Evolutionary conservation across 1,140 invertebrate species (phyloP).

Genomic region (Stegodyphus dumicola): DNA sequence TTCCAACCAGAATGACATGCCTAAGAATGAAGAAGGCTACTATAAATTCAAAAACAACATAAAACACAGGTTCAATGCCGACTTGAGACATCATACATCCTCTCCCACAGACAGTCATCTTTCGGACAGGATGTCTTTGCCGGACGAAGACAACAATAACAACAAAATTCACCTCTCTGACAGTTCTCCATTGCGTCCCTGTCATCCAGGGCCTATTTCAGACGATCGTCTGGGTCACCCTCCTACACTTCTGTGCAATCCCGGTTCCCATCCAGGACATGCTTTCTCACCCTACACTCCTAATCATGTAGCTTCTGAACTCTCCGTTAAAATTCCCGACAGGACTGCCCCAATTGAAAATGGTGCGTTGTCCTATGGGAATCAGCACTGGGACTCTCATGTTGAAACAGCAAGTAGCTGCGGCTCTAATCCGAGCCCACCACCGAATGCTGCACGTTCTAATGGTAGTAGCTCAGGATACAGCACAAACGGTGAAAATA

Average conservation of each 20-base stretch:
- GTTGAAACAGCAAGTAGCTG: conserved; percentile 59
- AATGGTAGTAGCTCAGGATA: conserved; percentile 61
- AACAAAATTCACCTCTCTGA: conserved; percentile 26
- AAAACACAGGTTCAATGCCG: conserved; percentile 81
- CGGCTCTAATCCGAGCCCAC: conserved; percentile 60
- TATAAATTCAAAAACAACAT: conserved; percentile 97
- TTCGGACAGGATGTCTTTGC: conserved; percentile 31
- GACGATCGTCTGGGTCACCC: conserved; percentile 5
- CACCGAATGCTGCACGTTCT: conserved; percentile 26
- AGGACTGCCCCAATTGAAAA: conserved; percentile 1
- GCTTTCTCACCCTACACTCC: conserved; percentile 24
- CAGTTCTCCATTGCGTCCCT: neutral
- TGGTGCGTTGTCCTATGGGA: neutral
- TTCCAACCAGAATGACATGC: neutral
- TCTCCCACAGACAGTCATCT: conserved; percentile 33
- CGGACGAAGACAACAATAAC: conserved; percentile 51
- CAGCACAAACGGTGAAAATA: conserved; percentile 60
- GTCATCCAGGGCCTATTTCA: neutral
- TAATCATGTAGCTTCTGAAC: conserved; percentile 8
- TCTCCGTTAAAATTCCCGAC: conserved; percentile 50
- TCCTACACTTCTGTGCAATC: neutral
- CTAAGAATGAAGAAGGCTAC: conserved; percentile 65
- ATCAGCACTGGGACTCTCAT: conserved; percentile 45
- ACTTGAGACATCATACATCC: conserved; percentile 60
- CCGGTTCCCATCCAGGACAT: neutral